phyloP scores from a whole-genome alignment of 2,797 vertebrate species.

The Melanotaenia boesemani region DNA sequence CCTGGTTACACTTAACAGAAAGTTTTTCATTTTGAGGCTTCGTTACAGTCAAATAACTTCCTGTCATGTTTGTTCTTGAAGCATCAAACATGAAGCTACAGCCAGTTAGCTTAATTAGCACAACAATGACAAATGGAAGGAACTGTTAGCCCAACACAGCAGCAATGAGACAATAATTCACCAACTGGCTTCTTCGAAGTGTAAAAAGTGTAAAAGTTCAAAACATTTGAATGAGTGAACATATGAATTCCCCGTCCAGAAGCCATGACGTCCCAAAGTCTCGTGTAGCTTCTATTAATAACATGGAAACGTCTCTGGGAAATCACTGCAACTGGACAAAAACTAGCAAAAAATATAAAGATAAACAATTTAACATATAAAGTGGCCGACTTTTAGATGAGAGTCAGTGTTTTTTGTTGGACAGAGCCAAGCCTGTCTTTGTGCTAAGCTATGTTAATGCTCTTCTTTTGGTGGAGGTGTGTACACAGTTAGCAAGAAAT shows the following conservation, averaged over 20 bases:
- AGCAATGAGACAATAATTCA: not conserved
- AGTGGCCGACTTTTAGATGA: not conserved
- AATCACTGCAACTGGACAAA: not conserved
- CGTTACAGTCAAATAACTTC: not conserved
- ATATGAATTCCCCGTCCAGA: too few relatives aligned
- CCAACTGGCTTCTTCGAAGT: too few relatives aligned
- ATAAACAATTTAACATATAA: not conserved
- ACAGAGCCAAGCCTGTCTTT: too few relatives aligned
- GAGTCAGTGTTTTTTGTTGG: too few relatives aligned
- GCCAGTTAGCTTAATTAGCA: not conserved
- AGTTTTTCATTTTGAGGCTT: too few relatives aligned
- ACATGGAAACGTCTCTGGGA: not conserved
- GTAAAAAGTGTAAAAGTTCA: too few relatives aligned
- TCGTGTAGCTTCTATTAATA: too few relatives aligned
- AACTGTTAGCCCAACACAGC: too few relatives aligned
- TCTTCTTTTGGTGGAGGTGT: not conserved
- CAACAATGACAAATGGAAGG: not conserved
- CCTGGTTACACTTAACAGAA: too few relatives aligned
- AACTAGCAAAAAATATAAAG: not conserved
- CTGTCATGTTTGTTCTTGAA: not conserved
- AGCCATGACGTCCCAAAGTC: not conserved
- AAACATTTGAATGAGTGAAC: too few relatives aligned
- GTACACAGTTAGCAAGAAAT: too few relatives aligned
- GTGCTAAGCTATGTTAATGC: not conserved
- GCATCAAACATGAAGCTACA: not conserved